phyloP scores from a whole-genome alignment of 2,888 invertebrate genomes.

The Pseudoips prasinana region DNA sequence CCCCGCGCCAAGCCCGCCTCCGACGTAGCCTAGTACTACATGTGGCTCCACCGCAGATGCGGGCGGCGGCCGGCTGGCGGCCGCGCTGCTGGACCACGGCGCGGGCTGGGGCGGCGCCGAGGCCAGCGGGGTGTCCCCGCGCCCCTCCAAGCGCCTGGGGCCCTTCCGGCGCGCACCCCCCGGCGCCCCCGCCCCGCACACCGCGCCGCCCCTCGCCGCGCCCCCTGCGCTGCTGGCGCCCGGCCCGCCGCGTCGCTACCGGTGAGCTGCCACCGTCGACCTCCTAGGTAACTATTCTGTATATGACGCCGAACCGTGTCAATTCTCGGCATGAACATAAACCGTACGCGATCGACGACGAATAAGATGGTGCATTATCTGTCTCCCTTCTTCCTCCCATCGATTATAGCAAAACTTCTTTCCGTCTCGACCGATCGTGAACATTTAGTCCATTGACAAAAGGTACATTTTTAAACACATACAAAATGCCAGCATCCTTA shows the following conservation, averaged over 20 bases:
- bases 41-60: conserved; percentile 41
- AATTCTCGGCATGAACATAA: too few relatives aligned
- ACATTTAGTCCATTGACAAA: too few relatives aligned
- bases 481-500: too few relatives aligned
- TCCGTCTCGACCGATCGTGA: too few relatives aligned
- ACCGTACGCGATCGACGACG: too few relatives aligned
- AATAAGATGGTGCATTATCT: too few relatives aligned
- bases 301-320: too few relatives aligned
- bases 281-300: not conserved
- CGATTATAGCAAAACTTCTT: too few relatives aligned
- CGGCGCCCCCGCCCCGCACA: conserved; percentile 33
- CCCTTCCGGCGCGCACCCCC: conserved; percentile 62
- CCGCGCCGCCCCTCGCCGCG: conserved; percentile 37
- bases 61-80: conserved; percentile 76
- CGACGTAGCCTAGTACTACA: not conserved
- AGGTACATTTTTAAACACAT: too few relatives aligned
- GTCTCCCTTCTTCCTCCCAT: too few relatives aligned
- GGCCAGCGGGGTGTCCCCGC: conserved; percentile 78
- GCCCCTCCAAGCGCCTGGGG: conserved; percentile 86
- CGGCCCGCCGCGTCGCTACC: conserved; percentile 50
- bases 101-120: conserved; percentile 45
- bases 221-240: conserved; percentile 35
- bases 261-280: conserved; percentile 44
- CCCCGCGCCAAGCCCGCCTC: conserved; percentile 8
- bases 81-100: conserved; percentile 83